Percentiles rank a stretch among this genome's conserved stretches.
These are phyloP conservation scores for Cyclophora albipunctata DNA, from an alignment of 2,888 invertebrate species.

Conservation along the genomic window DNA sequence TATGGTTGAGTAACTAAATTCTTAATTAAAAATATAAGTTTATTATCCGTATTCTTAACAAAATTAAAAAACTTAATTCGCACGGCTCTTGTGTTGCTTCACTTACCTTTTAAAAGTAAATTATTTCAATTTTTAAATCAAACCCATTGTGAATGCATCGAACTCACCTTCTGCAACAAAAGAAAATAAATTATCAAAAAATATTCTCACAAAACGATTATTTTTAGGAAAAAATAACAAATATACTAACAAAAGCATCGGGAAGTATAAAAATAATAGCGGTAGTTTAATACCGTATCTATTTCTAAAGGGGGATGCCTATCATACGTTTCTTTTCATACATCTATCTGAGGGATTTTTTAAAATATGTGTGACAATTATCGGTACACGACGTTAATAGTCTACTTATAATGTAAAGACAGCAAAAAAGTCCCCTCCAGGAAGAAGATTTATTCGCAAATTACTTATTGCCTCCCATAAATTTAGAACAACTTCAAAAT, in stretches of 20 bases:
- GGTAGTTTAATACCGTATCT: conserved; percentile 20
- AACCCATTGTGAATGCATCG: neutral
- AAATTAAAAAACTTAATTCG: too few species aligned
- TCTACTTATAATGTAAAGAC: conserved; percentile 61
- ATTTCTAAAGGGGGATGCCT: conserved; percentile 8
- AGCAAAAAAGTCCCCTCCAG: conserved; percentile 59
- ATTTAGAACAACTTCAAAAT: conserved; percentile 36
- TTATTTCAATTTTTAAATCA: neutral
- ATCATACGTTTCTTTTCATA: conserved; percentile 15
- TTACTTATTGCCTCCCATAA: conserved; percentile 66
- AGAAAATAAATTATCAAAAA: conserved; percentile 36
- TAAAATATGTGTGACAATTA: conserved; percentile 77
- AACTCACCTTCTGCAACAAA: conserved; percentile 73
- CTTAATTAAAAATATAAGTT: too few species aligned
- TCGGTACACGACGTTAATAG: conserved; percentile 74
- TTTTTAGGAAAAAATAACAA: conserved; percentile 7
- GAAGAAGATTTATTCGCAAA: conserved; percentile 71
- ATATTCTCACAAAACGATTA: conserved; percentile 36
- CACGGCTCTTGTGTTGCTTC: too few species aligned
- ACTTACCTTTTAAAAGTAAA: neutral
- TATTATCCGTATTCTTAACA: too few species aligned
- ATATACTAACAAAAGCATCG: conserved; percentile 3
- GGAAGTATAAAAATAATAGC: conserved; percentile 36
- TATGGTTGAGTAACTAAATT: too few species aligned
- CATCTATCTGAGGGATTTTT: conserved; percentile 47